These are phyloP conservation scores for Rhodinocichla rosea DNA, from an alignment of 2,113 vertebrate genomes.

Conservation along the genomic window DNA sequence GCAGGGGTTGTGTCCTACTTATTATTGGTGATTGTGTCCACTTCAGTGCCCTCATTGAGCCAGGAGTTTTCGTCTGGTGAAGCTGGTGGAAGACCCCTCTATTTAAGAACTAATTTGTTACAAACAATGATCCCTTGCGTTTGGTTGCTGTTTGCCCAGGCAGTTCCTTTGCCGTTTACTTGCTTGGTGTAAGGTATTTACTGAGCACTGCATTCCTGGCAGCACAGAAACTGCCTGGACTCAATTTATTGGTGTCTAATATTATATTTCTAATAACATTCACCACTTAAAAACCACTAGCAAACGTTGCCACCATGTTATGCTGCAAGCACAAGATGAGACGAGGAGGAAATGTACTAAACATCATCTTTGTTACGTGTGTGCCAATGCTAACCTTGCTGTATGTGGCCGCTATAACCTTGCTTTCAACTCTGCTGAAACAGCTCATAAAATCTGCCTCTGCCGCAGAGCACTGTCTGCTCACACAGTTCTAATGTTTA, in stretches of 20 bases:
- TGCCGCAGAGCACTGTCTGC: neutral
- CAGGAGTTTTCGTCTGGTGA: neutral
- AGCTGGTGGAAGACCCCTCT: neutral
- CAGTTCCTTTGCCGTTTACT: neutral
- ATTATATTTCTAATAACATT: neutral
- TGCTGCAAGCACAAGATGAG: neutral
- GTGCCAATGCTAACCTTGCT: neutral
- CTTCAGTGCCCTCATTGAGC: neutral
- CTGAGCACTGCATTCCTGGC: neutral
- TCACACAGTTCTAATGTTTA: neutral
- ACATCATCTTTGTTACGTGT: neutral
- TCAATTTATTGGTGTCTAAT: neutral
- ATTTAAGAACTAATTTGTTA: slow-evolving; percentile 17
- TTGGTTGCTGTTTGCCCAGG: neutral
- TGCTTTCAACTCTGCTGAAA: neutral
- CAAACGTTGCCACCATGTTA: neutral
- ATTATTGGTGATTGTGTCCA: neutral
- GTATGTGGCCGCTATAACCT: neutral
- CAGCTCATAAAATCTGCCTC: neutral
- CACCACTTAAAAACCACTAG: neutral
- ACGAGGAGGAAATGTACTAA: neutral
- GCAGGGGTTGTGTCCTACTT: neutral
- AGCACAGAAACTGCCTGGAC: neutral
- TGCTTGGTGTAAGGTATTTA: neutral
- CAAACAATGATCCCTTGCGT: neutral